Conservation (phyloP, 2,113 vertebrate species). For the Peromyscus polionotus region DNA sequence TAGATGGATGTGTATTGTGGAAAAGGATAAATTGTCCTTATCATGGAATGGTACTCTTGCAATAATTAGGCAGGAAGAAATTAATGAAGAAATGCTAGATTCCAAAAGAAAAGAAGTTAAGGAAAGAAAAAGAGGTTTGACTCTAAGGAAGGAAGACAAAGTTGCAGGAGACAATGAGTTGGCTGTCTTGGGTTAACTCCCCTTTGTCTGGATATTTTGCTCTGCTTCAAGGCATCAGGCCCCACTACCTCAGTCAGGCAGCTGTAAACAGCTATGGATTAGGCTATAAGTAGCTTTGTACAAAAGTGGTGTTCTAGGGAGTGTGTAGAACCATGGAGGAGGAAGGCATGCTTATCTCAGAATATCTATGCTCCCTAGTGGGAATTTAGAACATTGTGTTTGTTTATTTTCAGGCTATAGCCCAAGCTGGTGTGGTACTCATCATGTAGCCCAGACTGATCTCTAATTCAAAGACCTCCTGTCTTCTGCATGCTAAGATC, state of each 20-base stretch:
- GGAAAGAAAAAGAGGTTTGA: conserved; percentile 25
- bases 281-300: not conserved
- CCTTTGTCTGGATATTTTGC: not conserved
- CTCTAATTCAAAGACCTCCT: too few species aligned
- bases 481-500: not conserved
- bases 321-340: not conserved
- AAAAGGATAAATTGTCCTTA: conserved; percentile 10
- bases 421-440: not conserved
- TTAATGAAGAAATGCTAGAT: conserved; percentile 15
- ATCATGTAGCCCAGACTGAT: too few species aligned
- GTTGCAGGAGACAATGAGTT: not conserved
- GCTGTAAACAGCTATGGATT: not conserved
- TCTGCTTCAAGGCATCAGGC: conserved; percentile 7
- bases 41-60: not conserved
- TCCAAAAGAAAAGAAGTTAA: conserved; percentile 1
- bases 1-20: not conserved
- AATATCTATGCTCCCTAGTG: not conserved
- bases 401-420: not conserved
- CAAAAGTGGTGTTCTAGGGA: not conserved
- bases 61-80: conserved; percentile 21
- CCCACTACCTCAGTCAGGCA: not conserved
- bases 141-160: not conserved
- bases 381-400: not conserved
- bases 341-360: not conserved
- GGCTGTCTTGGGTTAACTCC: not conserved